These are phyloP conservation scores for Lasioglossum morio DNA, from an alignment of 2,888 invertebrate species.

Conservation along the genomic window DNA sequence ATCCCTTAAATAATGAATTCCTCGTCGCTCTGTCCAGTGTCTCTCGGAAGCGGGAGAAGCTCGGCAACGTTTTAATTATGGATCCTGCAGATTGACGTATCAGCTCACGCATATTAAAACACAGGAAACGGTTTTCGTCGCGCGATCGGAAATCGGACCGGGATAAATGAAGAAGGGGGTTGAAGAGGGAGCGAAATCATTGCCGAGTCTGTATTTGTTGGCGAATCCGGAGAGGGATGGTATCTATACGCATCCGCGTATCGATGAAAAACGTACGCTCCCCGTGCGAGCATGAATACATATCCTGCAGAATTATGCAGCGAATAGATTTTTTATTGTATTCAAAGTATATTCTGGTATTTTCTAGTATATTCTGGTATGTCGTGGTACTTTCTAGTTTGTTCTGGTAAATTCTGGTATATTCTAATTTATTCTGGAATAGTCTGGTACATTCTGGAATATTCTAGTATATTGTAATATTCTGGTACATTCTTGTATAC, in stretches of 20 bases:
- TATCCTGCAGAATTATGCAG: conserved; percentile 6
- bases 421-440: too few species aligned
- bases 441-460: too few species aligned
- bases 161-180: conserved; percentile 35
- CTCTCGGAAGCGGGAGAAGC: background rate
- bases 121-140: conserved; percentile 17
- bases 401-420: too few species aligned
- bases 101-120: conserved; percentile 1
- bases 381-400: too few species aligned
- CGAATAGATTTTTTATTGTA: conserved; percentile 31
- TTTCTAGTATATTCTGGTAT: too few species aligned
- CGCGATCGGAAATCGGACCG: conserved; percentile 33
- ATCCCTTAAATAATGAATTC: background rate
- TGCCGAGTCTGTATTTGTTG: conserved; percentile 48
- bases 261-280: background rate
- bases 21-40: background rate
- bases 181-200: background rate
- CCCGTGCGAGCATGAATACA: background rate
- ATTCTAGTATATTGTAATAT: too few species aligned
- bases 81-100: background rate
- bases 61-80: background rate
- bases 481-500: too few species aligned
- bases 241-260: background rate
- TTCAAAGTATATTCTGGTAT: too few species aligned
- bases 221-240: background rate